phyloP scores from a whole-genome alignment of 2,797 vertebrate species.

The Sebastes variabilis region DNA sequence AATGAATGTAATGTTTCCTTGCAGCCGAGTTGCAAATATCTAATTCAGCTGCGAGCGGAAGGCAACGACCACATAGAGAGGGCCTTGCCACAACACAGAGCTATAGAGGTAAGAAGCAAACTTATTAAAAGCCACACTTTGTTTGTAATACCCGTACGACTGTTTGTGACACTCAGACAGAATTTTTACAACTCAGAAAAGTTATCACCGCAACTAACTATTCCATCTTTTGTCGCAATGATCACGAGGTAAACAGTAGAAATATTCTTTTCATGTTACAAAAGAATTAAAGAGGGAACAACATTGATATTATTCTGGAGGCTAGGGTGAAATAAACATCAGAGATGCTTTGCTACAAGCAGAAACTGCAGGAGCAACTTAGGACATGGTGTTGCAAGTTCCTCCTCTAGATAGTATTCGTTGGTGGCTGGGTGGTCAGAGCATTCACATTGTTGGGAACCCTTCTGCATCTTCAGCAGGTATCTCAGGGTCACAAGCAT shows the following conservation, averaged over 20 bases:
- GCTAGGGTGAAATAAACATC: no score
- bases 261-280: no score
- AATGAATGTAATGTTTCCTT: background rate
- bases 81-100: slow-evolving; percentile 91
- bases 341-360: no score
- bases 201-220: background rate
- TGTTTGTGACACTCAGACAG: background rate
- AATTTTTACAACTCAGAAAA: background rate
- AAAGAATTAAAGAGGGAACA: no score
- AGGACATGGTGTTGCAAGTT: no score
- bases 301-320: no score
- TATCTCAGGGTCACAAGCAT: no score
- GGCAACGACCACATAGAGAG: slow-evolving; percentile 98
- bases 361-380: no score
- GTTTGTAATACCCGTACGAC: background rate
- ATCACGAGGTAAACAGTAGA: background rate
- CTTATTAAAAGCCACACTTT: background rate
- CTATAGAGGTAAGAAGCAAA: slow-evolving; percentile 85
- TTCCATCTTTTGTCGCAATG: background rate
- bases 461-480: no score
- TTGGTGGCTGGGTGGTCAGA: no score
- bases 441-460: no score
- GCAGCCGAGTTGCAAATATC: slow-evolving; percentile 91
- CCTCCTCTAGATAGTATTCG: no score
- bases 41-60: slow-evolving; percentile 93